Evolutionary conservation across 64 coral and sea anemone genomes (phyloP).

Genomic region (Stichodactyla helianthus): DNA sequence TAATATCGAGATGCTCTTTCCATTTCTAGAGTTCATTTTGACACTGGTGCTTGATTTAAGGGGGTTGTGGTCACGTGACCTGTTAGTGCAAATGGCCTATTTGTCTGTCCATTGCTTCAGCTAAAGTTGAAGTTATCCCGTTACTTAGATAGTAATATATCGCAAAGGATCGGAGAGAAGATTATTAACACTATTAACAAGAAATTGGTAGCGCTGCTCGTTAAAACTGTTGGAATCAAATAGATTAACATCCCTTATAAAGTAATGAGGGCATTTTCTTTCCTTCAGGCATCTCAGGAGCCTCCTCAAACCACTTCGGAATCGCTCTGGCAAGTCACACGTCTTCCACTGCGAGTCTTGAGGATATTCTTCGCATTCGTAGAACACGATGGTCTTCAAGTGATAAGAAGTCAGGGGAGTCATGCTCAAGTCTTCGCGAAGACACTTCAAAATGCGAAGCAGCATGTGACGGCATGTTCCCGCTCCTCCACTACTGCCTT

Average conservation of each 20-base stretch:
- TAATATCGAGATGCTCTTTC: no score
- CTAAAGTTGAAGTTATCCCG: no score
- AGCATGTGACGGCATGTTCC: conserved; percentile 47
- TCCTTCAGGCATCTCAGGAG: conserved; percentile 19
- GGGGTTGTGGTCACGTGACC: no score
- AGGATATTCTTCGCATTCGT: conserved; percentile 46
- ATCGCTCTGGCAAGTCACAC: not conserved
- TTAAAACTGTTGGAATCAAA: conserved; percentile 24
- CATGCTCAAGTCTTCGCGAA: not conserved
- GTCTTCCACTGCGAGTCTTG: not conserved
- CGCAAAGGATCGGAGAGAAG: no score
- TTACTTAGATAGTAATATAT: no score
- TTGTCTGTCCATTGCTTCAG: no score
- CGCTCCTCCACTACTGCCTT: conserved; percentile 19
- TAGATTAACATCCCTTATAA: conserved; percentile 56
- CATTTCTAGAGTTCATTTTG: no score
- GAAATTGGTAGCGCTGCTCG: no score
- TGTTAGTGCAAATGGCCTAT: no score
- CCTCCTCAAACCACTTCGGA: conserved; percentile 1
- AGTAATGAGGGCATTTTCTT: conserved; percentile 60
- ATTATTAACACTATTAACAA: no score
- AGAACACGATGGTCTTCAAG: conserved; percentile 57
- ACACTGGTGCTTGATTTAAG: no score
- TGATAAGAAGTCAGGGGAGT: conserved; percentile 52
- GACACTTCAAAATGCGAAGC: conserved; percentile 57